phyloP scores from a whole-genome alignment of 2,888 invertebrate species.

The Lapara coniferarum region DNA sequence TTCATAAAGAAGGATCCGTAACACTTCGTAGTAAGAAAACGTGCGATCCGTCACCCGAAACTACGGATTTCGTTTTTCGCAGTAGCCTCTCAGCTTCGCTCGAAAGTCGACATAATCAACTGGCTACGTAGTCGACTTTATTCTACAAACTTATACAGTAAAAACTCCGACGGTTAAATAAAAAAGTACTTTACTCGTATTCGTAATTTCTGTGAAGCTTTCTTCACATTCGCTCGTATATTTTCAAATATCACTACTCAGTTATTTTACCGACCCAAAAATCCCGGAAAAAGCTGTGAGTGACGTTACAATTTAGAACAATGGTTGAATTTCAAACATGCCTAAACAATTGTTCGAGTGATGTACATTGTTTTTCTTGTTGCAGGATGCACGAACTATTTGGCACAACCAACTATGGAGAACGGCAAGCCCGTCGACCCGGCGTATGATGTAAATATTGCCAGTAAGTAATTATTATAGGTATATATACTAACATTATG shows the following conservation, averaged over 20 bases:
- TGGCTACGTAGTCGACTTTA: too few species aligned
- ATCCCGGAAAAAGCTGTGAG: not conserved
- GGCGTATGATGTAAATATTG: slow-evolving; percentile 69
- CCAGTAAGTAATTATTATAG: slow-evolving; percentile 61
- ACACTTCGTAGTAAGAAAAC: too few species aligned
- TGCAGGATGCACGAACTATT: slow-evolving; percentile 76
- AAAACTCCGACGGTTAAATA: not conserved
- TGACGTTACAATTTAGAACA: not conserved
- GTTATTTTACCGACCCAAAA: slow-evolving; percentile 2
- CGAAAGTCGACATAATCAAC: too few species aligned
- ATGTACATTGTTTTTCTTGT: slow-evolving; percentile 43
- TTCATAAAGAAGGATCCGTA: too few species aligned
- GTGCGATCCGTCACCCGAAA: too few species aligned
- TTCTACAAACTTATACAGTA: not conserved
- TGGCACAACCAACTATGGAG: slow-evolving; percentile 63
- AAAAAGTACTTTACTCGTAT: not conserved
- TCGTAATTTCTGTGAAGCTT: not conserved
- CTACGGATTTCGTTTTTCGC: too few species aligned
- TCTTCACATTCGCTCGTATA: too few species aligned
- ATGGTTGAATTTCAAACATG: not conserved
- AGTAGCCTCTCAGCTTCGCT: too few species aligned
- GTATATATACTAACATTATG: too few species aligned
- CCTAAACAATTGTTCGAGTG: not conserved
- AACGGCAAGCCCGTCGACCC: slow-evolving; percentile 59
- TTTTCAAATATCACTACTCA: not conserved